Conservation (phyloP, 2,797 vertebrate genomes). For the Cyprinella venusta region DNA sequence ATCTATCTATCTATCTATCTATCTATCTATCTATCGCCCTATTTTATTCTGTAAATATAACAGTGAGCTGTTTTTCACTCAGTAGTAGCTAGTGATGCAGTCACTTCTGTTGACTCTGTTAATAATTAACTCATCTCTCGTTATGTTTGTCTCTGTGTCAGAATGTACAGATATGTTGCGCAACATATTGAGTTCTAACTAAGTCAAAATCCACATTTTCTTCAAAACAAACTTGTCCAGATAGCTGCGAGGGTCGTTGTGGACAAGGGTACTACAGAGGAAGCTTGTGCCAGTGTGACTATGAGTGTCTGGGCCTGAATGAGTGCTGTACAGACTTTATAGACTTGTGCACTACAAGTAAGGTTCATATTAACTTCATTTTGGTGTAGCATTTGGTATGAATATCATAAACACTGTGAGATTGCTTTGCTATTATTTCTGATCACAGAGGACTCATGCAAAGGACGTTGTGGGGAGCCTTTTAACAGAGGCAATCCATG, state of each 20-base stretch:
- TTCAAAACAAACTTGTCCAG: conserved; percentile 60
- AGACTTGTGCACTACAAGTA: conserved; percentile 86
- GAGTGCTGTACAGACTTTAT: conserved; percentile 94
- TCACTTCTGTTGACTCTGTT: conserved; percentile 1
- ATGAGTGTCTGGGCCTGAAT: conserved; percentile 83
- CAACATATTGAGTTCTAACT: background rate
- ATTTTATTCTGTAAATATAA: background rate
- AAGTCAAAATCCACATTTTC: background rate
- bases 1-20: background rate
- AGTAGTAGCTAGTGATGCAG: background rate
- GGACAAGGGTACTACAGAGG: conserved; percentile 87
- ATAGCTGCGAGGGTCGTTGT: conserved; percentile 89
- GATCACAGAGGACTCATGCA: conserved; percentile 84
- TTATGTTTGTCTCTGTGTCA: conserved; percentile 58
- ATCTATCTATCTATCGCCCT: background rate
- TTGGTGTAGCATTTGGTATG: background rate
- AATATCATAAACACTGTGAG: background rate
- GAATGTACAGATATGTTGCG: background rate
- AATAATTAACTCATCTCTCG: conserved; percentile 1
- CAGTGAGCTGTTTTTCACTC: background rate
- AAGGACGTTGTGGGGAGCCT: conserved; percentile 88
- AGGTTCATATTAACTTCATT: conserved; percentile 49
- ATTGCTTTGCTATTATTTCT: conserved; percentile 56
- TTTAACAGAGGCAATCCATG: conserved; percentile 86
- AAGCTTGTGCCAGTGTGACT: conserved; percentile 91